A percentile compares a stretch with the other conserved stretches of the same genome.
Conservation (phyloP, 2,113 vertebrate genomes). For the Pelodiscus sinensis region DNA sequence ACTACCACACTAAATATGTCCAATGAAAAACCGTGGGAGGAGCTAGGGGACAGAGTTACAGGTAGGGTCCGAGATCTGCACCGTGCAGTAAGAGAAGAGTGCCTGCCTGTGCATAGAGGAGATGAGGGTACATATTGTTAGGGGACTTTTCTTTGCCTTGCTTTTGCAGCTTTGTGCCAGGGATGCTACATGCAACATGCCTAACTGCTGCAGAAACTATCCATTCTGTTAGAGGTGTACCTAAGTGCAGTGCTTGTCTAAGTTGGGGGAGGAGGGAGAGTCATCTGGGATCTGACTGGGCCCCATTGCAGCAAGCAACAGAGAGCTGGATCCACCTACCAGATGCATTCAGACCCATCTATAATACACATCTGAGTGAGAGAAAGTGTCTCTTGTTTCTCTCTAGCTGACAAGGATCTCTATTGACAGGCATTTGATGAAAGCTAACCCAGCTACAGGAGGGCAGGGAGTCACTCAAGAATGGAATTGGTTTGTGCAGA, state of each 20-base stretch:
- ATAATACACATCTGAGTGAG: rapidly evolving
- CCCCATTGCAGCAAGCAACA: not conserved
- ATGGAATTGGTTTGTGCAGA: rapidly evolving
- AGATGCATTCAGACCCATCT: not conserved
- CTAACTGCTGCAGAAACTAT: rapidly evolving
- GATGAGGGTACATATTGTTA: rapidly evolving
- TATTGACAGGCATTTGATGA: not conserved
- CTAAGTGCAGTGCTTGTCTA: not conserved
- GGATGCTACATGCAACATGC: not conserved
- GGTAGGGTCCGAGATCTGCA: not conserved
- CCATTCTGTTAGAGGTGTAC: not conserved
- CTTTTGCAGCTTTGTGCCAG: rapidly evolving
- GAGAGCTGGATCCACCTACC: not conserved
- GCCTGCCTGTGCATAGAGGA: not conserved
- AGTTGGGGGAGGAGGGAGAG: not conserved
- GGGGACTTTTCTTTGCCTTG: rapidly evolving
- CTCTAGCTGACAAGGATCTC: not conserved
- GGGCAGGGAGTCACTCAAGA: rapidly evolving
- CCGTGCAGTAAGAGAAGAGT: rapidly evolving
- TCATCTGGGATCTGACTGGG: not conserved
- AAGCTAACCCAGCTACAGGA: not conserved
- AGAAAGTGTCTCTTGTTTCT: rapidly evolving
- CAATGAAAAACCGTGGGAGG: not conserved
- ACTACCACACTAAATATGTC: rapidly evolving
- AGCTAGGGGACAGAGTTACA: rapidly evolving